Evolutionary conservation across 2,797 vertebrate species (phyloP).

Genomic region (Alexandromys oeconomus): DNA sequence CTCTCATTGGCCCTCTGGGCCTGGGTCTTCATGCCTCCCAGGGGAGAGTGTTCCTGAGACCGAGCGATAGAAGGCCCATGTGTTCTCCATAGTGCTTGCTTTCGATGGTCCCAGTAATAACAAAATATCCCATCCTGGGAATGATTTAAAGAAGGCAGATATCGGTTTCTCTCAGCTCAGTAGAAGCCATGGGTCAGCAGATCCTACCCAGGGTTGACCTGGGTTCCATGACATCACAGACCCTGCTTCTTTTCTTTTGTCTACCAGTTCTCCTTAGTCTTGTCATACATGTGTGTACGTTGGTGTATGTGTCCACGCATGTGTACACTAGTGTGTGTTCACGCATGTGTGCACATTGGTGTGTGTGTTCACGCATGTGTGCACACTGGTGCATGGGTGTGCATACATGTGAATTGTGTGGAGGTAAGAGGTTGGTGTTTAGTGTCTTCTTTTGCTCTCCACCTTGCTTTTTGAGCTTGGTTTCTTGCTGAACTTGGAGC

Average conservation of each 20-base stretch:
- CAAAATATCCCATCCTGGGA: not conserved
- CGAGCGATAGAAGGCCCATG: not conserved
- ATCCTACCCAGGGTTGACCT: not conserved
- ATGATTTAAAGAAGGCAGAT: not conserved
- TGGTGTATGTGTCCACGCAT: not conserved
- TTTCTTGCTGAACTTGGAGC: not conserved
- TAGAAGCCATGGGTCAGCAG: not conserved
- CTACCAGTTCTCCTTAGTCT: not conserved
- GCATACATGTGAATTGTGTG: not conserved
- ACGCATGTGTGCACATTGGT: not conserved
- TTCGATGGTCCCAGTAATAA: not conserved
- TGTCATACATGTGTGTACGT: not conserved
- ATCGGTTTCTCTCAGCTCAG: fast-evolving
- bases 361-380: not conserved
- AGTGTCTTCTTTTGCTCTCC: not conserved
- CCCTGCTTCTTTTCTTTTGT: not conserved
- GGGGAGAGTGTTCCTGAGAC: not conserved
- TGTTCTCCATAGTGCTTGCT: not conserved
- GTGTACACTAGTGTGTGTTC: not conserved
- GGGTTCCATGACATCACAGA: not conserved
- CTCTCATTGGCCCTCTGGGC: not conserved
- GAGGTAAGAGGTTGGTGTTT: not conserved
- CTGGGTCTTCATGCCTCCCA: not conserved
- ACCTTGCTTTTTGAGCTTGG: not conserved
- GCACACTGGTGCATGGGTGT: not conserved